These are phyloP conservation scores for Carpatolechia fugitivella DNA, from an alignment of 2,888 invertebrate species.

Conservation along the genomic window DNA sequence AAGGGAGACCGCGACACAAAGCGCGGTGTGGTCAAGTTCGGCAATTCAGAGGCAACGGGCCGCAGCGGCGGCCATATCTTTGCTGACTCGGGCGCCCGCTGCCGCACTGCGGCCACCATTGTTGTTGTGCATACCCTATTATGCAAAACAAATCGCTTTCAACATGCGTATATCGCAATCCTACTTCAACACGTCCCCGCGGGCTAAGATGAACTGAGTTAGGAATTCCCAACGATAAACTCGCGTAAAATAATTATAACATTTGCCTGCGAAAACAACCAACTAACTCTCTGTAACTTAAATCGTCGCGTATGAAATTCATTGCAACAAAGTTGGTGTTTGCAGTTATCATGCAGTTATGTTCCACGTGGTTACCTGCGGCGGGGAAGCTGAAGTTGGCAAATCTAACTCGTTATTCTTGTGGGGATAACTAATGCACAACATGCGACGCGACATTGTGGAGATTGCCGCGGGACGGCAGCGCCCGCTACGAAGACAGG, in stretches of 20 bases:
- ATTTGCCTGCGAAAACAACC: slow-evolving; percentile 41
- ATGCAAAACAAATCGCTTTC: slow-evolving; percentile 64
- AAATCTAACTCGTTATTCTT: slow-evolving; percentile 51
- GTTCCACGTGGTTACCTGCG: slow-evolving; percentile 22
- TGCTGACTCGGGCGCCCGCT: slow-evolving; percentile 29
- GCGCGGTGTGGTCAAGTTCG: slow-evolving; percentile 59
- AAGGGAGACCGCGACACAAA: slow-evolving; percentile 41
- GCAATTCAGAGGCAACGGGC: slow-evolving; percentile 52
- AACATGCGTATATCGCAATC: slow-evolving; percentile 57
- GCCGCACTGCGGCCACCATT: slow-evolving; percentile 55
- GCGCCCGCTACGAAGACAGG: slow-evolving; percentile 39
- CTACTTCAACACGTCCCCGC: too few relatives aligned
- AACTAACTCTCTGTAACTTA: slow-evolving; percentile 18
- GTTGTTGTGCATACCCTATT: slow-evolving; percentile 54
- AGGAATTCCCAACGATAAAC: too few relatives aligned
- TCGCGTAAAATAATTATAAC: slow-evolving; percentile 57
- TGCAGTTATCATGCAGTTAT: slow-evolving; percentile 16
- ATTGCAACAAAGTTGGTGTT: slow-evolving; percentile 19
- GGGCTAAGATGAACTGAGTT: slow-evolving; percentile 39
- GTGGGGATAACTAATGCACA: slow-evolving; percentile 53
- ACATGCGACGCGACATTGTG: slow-evolving; percentile 43
- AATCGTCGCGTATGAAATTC: slow-evolving; percentile 19
- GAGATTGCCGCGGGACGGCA: slow-evolving; percentile 12
- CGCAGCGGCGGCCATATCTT: slow-evolving; percentile 44
- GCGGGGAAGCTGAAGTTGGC: slow-evolving; percentile 23